phyloP scores from a whole-genome alignment of 2,113 vertebrate species.

The Cyanoramphus novaezelandiae region DNA sequence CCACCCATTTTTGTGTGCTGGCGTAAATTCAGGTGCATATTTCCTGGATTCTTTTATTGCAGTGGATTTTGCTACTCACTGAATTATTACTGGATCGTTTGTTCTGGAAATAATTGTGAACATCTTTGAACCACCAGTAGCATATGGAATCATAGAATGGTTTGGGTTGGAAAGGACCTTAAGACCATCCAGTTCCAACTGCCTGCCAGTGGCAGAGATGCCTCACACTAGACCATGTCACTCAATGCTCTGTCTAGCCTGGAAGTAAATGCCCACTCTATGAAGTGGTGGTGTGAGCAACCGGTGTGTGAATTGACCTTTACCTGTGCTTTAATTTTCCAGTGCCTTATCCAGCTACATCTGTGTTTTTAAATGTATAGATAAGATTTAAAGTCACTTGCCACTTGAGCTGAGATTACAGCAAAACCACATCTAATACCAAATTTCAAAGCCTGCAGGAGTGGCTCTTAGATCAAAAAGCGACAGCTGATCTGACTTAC shows the following conservation, averaged over 20 bases:
- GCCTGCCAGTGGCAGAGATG: neutral
- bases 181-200: neutral
- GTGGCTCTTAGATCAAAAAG: neutral
- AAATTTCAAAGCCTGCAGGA: slow-evolving; percentile 1
- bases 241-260: neutral
- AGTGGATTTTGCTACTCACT: neutral
- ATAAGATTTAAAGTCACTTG: neutral
- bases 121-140: neutral
- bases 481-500: neutral
- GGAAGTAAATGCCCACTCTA: neutral
- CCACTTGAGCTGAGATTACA: neutral
- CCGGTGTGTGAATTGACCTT: neutral
- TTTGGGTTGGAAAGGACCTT: neutral
- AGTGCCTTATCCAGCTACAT: neutral
- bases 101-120: neutral
- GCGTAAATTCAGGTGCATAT: neutral
- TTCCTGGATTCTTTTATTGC: neutral
- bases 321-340: neutral
- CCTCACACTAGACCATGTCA: neutral
- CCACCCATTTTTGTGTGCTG: neutral
- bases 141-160: neutral
- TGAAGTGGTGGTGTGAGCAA: neutral
- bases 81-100: neutral
- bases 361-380: neutral
- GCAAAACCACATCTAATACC: neutral